These are phyloP conservation scores for Danaus chrysippus DNA, from an alignment of 2,888 invertebrate species.

Conservation along the genomic window DNA sequence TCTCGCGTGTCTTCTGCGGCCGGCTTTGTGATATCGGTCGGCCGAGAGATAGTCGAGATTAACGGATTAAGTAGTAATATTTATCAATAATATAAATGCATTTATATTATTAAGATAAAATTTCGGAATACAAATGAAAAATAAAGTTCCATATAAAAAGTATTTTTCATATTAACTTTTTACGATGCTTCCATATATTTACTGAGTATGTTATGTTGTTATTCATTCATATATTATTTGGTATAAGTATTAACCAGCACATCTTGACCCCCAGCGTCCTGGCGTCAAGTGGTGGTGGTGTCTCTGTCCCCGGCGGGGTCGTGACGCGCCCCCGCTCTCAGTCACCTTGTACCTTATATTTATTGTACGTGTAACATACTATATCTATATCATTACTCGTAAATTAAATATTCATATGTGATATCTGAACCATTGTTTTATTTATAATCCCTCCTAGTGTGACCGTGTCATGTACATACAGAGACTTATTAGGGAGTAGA, in stretches of 20 bases:
- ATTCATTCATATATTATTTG: too few species aligned
- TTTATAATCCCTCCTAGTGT: slow-evolving; percentile 31
- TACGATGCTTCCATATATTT: too few species aligned
- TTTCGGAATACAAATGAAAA: too few species aligned
- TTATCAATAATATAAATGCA: too few species aligned
- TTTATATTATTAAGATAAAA: too few species aligned
- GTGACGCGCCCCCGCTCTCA: slow-evolving; percentile 63
- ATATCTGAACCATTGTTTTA: slow-evolving; percentile 56
- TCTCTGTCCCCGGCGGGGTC: slow-evolving; percentile 80
- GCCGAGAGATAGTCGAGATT: too few species aligned
- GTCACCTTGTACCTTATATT: slow-evolving; percentile 75
- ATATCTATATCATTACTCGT: slow-evolving; percentile 73
- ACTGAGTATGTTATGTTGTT: too few species aligned
- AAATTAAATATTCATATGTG: slow-evolving; percentile 78
- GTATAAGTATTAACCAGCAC: neutral
- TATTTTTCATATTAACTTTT: too few species aligned
- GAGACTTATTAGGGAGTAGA: neutral
- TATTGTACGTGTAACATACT: slow-evolving; percentile 72
- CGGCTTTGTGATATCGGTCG: too few species aligned
- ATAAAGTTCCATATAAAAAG: too few species aligned
- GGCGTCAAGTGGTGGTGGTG: slow-evolving; percentile 76
- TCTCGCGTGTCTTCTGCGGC: too few species aligned
- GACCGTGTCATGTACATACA: slow-evolving; percentile 3
- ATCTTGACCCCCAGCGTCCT: slow-evolving; percentile 45
- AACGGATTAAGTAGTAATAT: too few species aligned